Evolutionary conservation across 2,797 vertebrate species (phyloP).

Genomic region (Aeoliscus strigatus): DNA sequence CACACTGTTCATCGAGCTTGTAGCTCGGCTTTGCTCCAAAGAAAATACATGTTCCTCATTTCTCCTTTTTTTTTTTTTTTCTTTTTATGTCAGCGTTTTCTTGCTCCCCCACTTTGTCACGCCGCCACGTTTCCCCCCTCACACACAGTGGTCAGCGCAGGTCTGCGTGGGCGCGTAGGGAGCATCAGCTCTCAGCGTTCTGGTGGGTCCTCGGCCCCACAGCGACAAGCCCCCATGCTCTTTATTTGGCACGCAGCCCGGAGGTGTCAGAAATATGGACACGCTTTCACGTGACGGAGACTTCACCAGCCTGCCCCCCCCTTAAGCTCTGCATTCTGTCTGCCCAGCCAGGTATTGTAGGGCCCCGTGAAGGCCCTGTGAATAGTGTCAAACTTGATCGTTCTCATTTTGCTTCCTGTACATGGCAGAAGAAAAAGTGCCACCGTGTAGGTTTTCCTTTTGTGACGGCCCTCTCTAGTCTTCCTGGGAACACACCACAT

Average conservation of each 20-base stretch:
- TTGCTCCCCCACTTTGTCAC: conserved; percentile 15
- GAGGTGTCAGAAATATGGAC: conserved; percentile 84
- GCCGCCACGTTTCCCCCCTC: conserved; percentile 44
- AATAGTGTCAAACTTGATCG: conserved; percentile 86
- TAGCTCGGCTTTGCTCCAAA: background rate
- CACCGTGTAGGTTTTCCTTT: conserved; percentile 77
- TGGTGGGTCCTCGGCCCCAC: conserved; percentile 64
- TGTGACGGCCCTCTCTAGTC: conserved; percentile 72
- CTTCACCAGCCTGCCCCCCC: conserved; percentile 65
- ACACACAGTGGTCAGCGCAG: conserved; percentile 33
- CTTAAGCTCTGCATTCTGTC: conserved; percentile 79
- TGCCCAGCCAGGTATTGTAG: conserved; percentile 80
- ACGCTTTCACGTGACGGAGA: conserved; percentile 83
- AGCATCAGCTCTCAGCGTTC: conserved; percentile 64
- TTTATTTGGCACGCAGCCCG: conserved; percentile 75
- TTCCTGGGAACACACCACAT: conserved; percentile 79
- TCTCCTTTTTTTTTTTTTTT: conserved; percentile 8
- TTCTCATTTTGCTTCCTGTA: conserved; percentile 85
- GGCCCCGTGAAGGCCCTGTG: conserved; percentile 77
- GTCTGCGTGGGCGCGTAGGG: conserved; percentile 48
- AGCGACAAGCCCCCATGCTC: conserved; percentile 69
- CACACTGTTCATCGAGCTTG: conserved; percentile 1
- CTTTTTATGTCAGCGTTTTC: no score
- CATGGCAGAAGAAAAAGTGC: conserved; percentile 78
- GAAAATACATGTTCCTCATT: background rate